phyloP scores from a whole-genome alignment of 2,888 invertebrate genomes.

The Eurytoma californica region DNA sequence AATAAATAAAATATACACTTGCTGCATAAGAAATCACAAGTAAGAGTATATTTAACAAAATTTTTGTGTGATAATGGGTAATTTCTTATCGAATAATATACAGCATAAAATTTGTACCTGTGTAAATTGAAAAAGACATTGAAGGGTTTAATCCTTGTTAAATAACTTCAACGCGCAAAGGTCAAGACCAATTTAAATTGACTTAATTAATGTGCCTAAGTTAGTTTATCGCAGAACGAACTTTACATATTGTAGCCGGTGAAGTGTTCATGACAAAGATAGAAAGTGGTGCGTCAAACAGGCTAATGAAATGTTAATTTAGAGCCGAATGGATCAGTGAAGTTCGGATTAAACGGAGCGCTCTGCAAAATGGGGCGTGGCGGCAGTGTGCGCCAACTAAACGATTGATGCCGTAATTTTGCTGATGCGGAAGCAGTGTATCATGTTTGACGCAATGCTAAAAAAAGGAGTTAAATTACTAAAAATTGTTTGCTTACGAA shows the following conservation, averaged over 20 bases:
- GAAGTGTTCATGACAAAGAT: not conserved
- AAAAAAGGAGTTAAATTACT: not conserved
- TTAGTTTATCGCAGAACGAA: not conserved
- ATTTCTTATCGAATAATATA: too few species aligned
- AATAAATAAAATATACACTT: too few species aligned
- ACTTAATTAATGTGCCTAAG: not conserved
- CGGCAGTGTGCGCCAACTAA: too few species aligned
- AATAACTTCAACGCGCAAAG: not conserved
- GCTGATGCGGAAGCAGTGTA: not conserved
- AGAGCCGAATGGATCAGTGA: slow-evolving; percentile 15
- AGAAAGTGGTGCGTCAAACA: slow-evolving; percentile 8
- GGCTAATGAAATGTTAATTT: slow-evolving; percentile 39
- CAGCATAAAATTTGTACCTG: too few species aligned
- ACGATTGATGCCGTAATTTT: too few species aligned
- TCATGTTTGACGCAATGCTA: not conserved
- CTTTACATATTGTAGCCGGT: not conserved
- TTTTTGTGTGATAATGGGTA: too few species aligned
- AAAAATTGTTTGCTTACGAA: not conserved
- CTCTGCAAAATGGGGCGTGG: slow-evolving; percentile 16
- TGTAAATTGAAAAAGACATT: too few species aligned
- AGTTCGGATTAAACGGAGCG: slow-evolving; percentile 25
- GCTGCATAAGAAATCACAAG: too few species aligned
- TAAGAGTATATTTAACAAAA: too few species aligned
- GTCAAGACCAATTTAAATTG: not conserved
- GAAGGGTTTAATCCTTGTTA: not conserved